Evolutionary conservation across 2,113 vertebrate genomes (phyloP).

Genomic region (Vicugna pacos): DNA sequence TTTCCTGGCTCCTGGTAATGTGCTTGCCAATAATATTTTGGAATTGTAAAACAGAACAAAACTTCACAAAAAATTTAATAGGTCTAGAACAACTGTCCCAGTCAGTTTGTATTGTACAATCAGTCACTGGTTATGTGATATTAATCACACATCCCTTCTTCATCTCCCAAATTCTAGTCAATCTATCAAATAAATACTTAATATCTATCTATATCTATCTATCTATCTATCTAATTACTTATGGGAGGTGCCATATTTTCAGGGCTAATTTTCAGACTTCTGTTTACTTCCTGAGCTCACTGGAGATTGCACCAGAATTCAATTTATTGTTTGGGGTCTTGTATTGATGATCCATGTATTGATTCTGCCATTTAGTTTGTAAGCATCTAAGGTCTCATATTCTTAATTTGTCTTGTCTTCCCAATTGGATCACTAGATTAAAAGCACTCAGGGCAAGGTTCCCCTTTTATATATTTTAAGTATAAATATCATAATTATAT

Average conservation of each 20-base stretch:
- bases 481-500: constrained; percentile 9
- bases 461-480: not conserved
- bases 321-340: not conserved
- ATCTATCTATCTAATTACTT: not conserved
- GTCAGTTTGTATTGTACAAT: not conserved
- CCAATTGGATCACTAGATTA: not conserved
- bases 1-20: not conserved
- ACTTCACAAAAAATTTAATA: not conserved
- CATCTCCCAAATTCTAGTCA: not conserved
- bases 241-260: not conserved
- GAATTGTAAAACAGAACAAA: constrained; percentile 17
- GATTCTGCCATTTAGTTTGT: not conserved
- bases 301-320: not conserved
- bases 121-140: not conserved
- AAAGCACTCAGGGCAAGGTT: constrained; percentile 23
- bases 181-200: not conserved
- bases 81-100: not conserved
- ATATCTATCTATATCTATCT: too few species aligned
- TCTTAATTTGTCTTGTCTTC: not conserved
- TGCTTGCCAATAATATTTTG: not conserved
- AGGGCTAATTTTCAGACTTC: constrained; percentile 29
- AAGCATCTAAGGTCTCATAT: not conserved
- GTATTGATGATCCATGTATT: not conserved
- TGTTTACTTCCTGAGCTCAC: not conserved
- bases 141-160: not conserved